These are phyloP conservation scores for Semotilus atromaculatus DNA, from an alignment of 2,797 vertebrate species.

Conservation along the genomic window DNA sequence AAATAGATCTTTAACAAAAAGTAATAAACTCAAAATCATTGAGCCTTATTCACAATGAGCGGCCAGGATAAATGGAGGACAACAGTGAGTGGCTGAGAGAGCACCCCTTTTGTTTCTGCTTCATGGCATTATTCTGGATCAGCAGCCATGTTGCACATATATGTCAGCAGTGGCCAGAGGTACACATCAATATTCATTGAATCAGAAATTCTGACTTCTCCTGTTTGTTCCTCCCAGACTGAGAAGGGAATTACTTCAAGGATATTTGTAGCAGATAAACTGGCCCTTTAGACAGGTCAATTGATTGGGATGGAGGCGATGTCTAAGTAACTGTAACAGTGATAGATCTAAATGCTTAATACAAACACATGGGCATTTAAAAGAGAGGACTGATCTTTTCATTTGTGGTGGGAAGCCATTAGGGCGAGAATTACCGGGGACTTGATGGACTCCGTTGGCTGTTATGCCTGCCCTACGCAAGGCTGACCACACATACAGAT, in stretches of 20 bases:
- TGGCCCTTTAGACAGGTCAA: conserved; percentile 63
- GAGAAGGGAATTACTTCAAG: conserved; percentile 59
- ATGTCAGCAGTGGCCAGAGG: conserved; percentile 59
- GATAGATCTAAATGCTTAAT: conserved; percentile 71
- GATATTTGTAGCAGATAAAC: conserved; percentile 73
- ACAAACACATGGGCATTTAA: conserved; percentile 60
- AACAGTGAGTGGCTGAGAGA: neutral
- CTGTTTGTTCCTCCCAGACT: conserved; percentile 60
- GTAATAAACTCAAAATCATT: neutral
- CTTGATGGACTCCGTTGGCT: conserved; percentile 65
- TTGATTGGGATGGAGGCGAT: conserved; percentile 68
- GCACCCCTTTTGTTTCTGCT: conserved; percentile 6
- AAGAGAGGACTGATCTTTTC: conserved; percentile 68
- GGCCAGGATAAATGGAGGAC: neutral
- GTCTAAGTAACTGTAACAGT: conserved; percentile 66
- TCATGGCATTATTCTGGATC: conserved; percentile 56
- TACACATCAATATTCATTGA: conserved; percentile 67
- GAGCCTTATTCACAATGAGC: neutral
- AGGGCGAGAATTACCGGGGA: conserved; percentile 65
- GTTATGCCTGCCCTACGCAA: conserved; percentile 50
- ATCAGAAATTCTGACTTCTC: conserved; percentile 66
- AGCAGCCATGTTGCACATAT: conserved; percentile 53
- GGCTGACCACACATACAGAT: conserved; percentile 70
- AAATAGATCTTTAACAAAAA: neutral
- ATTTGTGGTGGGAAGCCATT: conserved; percentile 64